Evolutionary conservation across 2,888 invertebrate species (phyloP).

Genomic region (Mycogona germanica): DNA sequence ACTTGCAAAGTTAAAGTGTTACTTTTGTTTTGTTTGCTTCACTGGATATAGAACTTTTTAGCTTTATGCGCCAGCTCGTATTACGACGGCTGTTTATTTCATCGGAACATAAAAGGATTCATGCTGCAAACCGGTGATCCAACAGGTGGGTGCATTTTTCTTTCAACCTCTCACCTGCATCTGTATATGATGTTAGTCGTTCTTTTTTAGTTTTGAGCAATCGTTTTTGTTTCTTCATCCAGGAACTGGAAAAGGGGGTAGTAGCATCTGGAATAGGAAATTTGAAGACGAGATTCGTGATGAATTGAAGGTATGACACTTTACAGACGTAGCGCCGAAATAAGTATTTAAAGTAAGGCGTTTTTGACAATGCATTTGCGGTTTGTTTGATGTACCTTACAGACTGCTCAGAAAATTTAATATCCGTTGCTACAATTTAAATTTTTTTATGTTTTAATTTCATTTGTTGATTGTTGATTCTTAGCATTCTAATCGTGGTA

Average conservation of each 20-base stretch:
- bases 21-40: too few relatives aligned
- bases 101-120: slow-evolving; percentile 64
- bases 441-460: slow-evolving; percentile 11
- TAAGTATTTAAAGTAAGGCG: too few relatives aligned
- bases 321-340: too few relatives aligned
- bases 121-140: slow-evolving; percentile 71
- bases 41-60: slow-evolving; percentile 79
- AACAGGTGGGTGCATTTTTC: slow-evolving; percentile 34
- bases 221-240: slow-evolving; percentile 16
- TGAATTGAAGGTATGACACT: slow-evolving; percentile 59
- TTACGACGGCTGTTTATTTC: slow-evolving; percentile 63
- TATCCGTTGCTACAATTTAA: neutral
- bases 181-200: slow-evolving; percentile 9
- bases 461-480: slow-evolving; percentile 19
- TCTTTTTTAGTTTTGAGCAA: neutral
- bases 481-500: slow-evolving; percentile 71
- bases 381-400: too few relatives aligned
- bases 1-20: too few relatives aligned
- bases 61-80: slow-evolving; percentile 93
- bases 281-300: slow-evolving; percentile 98
- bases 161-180: neutral
- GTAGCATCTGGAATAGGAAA: slow-evolving; percentile 89
- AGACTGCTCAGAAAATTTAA: too few relatives aligned
- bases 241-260: slow-evolving; percentile 93
- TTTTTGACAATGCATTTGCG: too few relatives aligned